Evolutionary conservation across 1,140 invertebrate species (phyloP), one percentile per base, ranked within the genome.

Genomic region (Zophobas morio): DNA sequence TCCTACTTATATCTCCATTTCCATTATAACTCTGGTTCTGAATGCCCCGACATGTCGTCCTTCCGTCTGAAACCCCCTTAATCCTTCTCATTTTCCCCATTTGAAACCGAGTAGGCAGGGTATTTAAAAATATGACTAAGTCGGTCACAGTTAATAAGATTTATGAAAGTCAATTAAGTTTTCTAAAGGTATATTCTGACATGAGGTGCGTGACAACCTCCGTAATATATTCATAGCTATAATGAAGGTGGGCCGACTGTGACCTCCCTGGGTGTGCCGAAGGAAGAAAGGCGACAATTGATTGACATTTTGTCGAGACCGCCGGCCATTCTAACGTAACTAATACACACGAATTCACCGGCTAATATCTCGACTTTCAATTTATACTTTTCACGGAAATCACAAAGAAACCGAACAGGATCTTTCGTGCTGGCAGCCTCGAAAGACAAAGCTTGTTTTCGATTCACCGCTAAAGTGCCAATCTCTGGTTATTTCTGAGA

Each of bases 131-230:
- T 71, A 51, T 51, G 40, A 40, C 71, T 36, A 74, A 78, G 71
- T 78, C 76, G 76, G 76, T 78, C 76, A 78, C 76, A 78, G 70
- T 74, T 78, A 78, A 74, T 74, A 78, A 74, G 76, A 78, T 78
- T 78, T 78, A 78, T 78, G 76, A 78, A 78, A 78, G 76, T 78
- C 76, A 51, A 78, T 77, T 77, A 71, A 73, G 46, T 77, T 77
- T 53, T 77, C 70, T 71, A 72, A 72, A 77, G 71, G 76, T 66
- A 60, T 47, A 73, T 53, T 73, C 71, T 73, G 54, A 63, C 46
- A 63, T 73, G 57, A 78, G 63, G 74, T 77, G 78, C 78, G 78
- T 79, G 78, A 79, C 74, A 75, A 71, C 63, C 49, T 40, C 53
- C 51, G 53, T 79, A 79, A 79, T 79, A 72, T 76, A 79, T 79